Conservation (phyloP, 2,888 invertebrate genomes). For the Octonoba sinensis region DNA sequence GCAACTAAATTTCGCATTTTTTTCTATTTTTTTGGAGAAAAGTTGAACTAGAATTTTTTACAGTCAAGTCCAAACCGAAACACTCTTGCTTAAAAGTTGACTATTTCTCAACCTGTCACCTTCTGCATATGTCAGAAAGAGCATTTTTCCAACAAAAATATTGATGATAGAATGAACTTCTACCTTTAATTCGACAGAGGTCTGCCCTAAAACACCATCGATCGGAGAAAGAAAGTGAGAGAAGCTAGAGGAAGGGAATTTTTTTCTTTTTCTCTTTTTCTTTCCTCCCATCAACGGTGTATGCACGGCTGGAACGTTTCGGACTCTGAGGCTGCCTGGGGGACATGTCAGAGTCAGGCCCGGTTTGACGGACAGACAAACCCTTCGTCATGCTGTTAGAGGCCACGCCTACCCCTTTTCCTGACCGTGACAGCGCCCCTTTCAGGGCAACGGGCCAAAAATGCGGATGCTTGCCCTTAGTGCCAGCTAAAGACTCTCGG, state of each 20-base stretch:
- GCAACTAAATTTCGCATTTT: too few relatives aligned
- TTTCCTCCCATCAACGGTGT: too few relatives aligned
- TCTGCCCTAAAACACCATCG: neutral
- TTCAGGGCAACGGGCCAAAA: conserved; percentile 16
- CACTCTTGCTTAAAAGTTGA: too few relatives aligned
- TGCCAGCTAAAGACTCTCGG: too few relatives aligned
- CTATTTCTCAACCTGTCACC: too few relatives aligned
- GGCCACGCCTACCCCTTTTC: conserved; percentile 38
- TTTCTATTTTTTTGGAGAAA: too few relatives aligned
- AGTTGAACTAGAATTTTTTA: too few relatives aligned
- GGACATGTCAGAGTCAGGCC: conserved; percentile 45
- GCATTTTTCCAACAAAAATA: too few relatives aligned
- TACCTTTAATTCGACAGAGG: too few relatives aligned
- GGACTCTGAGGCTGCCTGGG: conserved; percentile 19
- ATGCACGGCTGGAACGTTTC: neutral
- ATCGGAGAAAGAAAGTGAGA: neutral
- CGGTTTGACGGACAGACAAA: conserved; percentile 35
- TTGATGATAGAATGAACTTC: too few relatives aligned
- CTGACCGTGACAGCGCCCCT: conserved; percentile 39
- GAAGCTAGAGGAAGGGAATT: neutral
- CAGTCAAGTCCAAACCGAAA: too few relatives aligned
- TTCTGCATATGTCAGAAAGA: too few relatives aligned
- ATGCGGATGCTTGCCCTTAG: conserved; percentile 10
- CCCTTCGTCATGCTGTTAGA: conserved; percentile 32
- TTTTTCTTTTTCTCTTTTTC: neutral